These are phyloP conservation scores for Proterorhinus semilunaris DNA, from an alignment of 2,113 vertebrate genomes.

Conservation along the genomic window DNA sequence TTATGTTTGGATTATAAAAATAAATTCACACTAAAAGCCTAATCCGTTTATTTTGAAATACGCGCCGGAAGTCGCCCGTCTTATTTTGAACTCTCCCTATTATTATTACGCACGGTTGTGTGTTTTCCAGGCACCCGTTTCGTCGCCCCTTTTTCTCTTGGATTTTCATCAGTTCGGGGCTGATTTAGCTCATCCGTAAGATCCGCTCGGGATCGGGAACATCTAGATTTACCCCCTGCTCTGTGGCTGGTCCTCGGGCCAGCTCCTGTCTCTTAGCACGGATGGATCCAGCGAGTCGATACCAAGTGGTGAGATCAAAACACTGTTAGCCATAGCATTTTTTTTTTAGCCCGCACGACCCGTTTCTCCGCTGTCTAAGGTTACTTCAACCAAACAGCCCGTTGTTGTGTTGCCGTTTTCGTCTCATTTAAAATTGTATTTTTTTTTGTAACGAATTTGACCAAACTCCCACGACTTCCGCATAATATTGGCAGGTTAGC, in stretches of 20 bases:
- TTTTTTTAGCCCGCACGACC: not conserved
- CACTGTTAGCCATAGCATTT: not conserved
- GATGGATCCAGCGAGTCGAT: constrained; percentile 71
- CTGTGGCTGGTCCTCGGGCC: constrained; percentile 42
- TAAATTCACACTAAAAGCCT: not conserved
- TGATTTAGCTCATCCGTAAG: not conserved
- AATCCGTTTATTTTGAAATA: constrained; percentile 34
- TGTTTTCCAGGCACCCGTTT: constrained; percentile 37
- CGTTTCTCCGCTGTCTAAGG: not conserved
- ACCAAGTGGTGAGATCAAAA: constrained; percentile 68
- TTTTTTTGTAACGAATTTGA: not conserved
- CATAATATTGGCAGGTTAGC: constrained; percentile 28
- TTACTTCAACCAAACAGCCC: not conserved
- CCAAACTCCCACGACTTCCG: constrained; percentile 43
- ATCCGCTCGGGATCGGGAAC: not conserved
- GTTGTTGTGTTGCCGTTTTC: not conserved
- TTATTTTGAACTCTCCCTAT: fast-evolving
- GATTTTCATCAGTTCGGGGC: not conserved
- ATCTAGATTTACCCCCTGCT: not conserved
- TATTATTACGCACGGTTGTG: not conserved
- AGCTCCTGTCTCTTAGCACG: constrained; percentile 16
- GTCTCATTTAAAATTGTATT: fast-evolving
- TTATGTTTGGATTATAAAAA: too few species aligned
- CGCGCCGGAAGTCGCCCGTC: not conserved
- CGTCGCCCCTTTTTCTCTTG: not conserved